A percentile compares a stretch with the other conserved stretches of the same genome.
phyloP scores from a whole-genome alignment of 2,113 vertebrate species.

The Pseudorectes ferrugineus region DNA sequence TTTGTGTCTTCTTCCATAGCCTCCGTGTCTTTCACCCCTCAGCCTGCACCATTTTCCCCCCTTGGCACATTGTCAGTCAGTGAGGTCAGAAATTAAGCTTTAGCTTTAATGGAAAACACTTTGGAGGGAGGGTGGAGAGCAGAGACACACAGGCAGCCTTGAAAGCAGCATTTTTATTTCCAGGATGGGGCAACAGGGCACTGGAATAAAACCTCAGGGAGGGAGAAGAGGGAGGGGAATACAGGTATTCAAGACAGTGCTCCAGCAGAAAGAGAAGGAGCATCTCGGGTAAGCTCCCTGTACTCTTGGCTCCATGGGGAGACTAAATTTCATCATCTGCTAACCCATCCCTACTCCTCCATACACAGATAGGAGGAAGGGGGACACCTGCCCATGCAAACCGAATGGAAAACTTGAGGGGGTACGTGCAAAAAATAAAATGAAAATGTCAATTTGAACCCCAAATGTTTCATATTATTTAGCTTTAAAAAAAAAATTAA shows the following conservation, averaged over 20 bases:
- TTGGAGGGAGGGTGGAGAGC: background rate
- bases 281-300: background rate
- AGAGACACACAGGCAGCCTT: background rate
- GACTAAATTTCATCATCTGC: background rate
- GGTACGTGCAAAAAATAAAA: background rate
- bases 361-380: background rate
- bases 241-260: background rate
- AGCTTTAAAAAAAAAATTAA: background rate
- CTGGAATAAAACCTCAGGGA: background rate
- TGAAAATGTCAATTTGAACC: background rate
- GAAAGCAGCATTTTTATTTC: background rate
- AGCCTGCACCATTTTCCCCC: background rate
- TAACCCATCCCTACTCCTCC: background rate
- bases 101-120: background rate
- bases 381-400: background rate
- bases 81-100: background rate
- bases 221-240: background rate
- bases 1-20: background rate
- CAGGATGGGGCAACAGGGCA: background rate
- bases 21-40: background rate
- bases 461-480: background rate
- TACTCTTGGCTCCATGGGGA: rapidly evolving
- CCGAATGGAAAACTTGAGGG: background rate
- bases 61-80: background rate
- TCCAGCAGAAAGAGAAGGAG: background rate